Conservation (phyloP, 2,797 vertebrate species). For the Protosalanx chinensis region DNA sequence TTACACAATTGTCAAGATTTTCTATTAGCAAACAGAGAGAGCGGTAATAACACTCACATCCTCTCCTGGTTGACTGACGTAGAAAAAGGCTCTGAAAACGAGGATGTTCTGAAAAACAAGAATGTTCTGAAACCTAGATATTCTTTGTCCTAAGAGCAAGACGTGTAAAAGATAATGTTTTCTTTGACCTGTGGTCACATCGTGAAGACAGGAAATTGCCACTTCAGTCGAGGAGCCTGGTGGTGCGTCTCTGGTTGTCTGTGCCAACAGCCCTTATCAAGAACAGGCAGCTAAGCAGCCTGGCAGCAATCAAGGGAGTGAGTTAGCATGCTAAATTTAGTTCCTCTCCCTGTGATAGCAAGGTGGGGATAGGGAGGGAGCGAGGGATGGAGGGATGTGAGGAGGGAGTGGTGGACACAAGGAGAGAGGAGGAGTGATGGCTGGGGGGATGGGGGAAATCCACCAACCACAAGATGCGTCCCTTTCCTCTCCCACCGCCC, state of each 20-base stretch:
- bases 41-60: too few species aligned
- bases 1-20: too few species aligned
- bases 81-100: too few species aligned
- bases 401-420: background rate
- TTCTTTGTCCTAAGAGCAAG: too few species aligned
- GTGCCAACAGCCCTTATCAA: constrained; percentile 32
- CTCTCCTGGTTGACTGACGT: too few species aligned
- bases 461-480: constrained; percentile 24
- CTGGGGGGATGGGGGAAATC: background rate
- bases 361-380: constrained; percentile 11
- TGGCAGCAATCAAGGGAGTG: constrained; percentile 45
- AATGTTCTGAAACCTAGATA: too few species aligned
- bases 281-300: constrained; percentile 31
- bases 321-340: constrained; percentile 47
- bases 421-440: too few species aligned
- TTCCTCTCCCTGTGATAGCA: constrained; percentile 29
- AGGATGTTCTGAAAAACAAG: too few species aligned
- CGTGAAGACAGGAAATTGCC: constrained; percentile 15
- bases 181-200: too few species aligned
- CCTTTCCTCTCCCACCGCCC: constrained; percentile 16
- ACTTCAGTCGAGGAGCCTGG: background rate
- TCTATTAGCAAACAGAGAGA: too few species aligned
- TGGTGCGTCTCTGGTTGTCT: constrained; percentile 1
- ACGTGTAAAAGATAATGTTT: too few species aligned
- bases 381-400: background rate